A percentile compares a stretch with the other conserved stretches of the same genome.
Evolutionary conservation across 1,140 invertebrate species (phyloP).

Genomic region (Kradibia gibbosae): DNA sequence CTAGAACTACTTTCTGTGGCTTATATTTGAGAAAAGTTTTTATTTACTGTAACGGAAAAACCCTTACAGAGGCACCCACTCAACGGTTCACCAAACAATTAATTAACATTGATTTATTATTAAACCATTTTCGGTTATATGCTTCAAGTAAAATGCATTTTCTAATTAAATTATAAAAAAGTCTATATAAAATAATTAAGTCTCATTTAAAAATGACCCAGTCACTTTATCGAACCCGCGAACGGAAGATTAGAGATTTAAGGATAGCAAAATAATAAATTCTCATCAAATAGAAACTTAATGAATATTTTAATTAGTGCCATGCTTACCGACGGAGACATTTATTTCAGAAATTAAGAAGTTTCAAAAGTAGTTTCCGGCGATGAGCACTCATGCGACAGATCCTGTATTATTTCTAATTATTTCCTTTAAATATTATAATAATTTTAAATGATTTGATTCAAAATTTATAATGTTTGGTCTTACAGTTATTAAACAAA

Average conservation of each 20-base stretch:
- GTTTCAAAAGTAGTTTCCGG: constrained; percentile 49
- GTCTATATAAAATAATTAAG: background rate
- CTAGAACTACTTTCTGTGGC: constrained; percentile 71
- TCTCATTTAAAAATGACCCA: constrained; percentile 52
- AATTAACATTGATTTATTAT: background rate
- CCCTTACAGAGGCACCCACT: constrained; percentile 72
- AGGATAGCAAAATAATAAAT: constrained; percentile 64
- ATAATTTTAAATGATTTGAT: too few relatives aligned
- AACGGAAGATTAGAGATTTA: constrained; percentile 59
- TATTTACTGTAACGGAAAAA: constrained; percentile 73
- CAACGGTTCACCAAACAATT: constrained; percentile 55
- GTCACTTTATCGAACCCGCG: constrained; percentile 66
- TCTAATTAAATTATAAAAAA: background rate
- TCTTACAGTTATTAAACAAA: too few relatives aligned
- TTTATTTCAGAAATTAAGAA: constrained; percentile 44
- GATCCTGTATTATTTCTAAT: too few relatives aligned
- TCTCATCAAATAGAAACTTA: constrained; percentile 64
- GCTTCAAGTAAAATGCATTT: background rate
- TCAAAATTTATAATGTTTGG: too few relatives aligned
- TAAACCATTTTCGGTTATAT: constrained; percentile 8
- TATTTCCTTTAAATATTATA: too few relatives aligned
- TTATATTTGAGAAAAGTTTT: constrained; percentile 71
- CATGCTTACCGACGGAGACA: constrained; percentile 53
- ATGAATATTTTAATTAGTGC: constrained; percentile 71
- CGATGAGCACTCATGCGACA: constrained; percentile 59